Conservation (phyloP, 2,888 invertebrate species). For the Polydrusus pterygomalis region DNA sequence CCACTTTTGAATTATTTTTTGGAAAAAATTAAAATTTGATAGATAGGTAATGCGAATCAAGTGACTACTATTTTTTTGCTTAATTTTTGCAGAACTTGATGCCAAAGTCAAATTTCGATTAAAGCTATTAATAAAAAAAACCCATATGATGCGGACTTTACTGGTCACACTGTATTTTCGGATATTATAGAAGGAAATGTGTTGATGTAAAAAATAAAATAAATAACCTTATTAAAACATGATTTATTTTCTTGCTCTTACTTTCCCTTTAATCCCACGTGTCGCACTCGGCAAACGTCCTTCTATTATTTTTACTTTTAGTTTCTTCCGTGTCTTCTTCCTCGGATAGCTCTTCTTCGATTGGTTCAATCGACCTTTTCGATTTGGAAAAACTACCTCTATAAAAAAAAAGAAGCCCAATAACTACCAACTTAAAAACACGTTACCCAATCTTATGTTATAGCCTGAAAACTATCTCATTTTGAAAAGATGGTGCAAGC, state of each 20-base stretch:
- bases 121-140: too few relatives aligned
- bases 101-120: too few relatives aligned
- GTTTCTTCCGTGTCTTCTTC: constrained; percentile 51
- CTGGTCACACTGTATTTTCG: too few relatives aligned
- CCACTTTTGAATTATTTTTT: too few relatives aligned
- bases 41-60: too few relatives aligned
- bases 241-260: neutral
- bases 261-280: constrained; percentile 59
- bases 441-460: too few relatives aligned
- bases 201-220: neutral
- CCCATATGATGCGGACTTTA: too few relatives aligned
- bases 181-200: neutral
- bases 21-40: too few relatives aligned
- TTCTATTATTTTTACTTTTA: constrained; percentile 31
- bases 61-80: too few relatives aligned
- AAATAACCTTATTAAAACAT: neutral
- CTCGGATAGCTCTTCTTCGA: constrained; percentile 55
- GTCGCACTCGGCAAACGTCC: constrained; percentile 60
- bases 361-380: constrained; percentile 61
- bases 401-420: constrained; percentile 23
- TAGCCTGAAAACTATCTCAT: too few relatives aligned
- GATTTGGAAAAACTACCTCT: constrained; percentile 49
- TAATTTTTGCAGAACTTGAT: too few relatives aligned
- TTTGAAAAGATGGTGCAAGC: too few relatives aligned
- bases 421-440: neutral